Conservation (phyloP, 2,888 invertebrate genomes). For the Dryobota labecula region DNA sequence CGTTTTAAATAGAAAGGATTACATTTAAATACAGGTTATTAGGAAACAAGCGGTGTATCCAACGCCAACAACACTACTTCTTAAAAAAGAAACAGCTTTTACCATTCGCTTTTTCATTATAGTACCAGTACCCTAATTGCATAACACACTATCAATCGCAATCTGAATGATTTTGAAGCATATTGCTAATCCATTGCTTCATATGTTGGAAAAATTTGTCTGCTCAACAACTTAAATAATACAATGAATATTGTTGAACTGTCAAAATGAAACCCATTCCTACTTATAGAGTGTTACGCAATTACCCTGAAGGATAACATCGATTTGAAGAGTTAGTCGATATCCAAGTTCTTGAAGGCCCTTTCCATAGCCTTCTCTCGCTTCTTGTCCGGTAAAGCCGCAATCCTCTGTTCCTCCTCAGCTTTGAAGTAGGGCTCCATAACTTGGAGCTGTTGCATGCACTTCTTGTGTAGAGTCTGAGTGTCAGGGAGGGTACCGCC, state of each 20-base stretch:
- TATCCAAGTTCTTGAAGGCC: conserved; percentile 93
- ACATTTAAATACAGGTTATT: conserved; percentile 25
- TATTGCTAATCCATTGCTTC: too few relatives aligned
- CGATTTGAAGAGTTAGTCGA: conserved; percentile 87
- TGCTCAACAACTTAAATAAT: too few relatives aligned
- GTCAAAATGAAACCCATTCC: too few relatives aligned
- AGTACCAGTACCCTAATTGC: conserved; percentile 28
- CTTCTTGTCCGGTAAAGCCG: conserved; percentile 84
- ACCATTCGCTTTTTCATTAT: conserved; percentile 44
- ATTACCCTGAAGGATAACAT: conserved; percentile 2
- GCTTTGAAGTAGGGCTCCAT: conserved; percentile 83
- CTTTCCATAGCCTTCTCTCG: conserved; percentile 91
- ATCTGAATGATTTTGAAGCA: too few relatives aligned
- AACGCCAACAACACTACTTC: conserved; percentile 34
- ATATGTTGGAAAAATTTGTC: too few relatives aligned
- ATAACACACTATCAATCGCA: too few relatives aligned
- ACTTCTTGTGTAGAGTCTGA: conserved; percentile 83
- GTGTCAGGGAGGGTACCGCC: conserved; percentile 91
- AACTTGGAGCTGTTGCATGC: conserved; percentile 79
- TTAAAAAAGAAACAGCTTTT: conserved; percentile 26
- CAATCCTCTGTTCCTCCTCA: conserved; percentile 84
- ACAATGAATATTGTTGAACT: too few relatives aligned
- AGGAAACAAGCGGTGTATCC: conserved; percentile 16
- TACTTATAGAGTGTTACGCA: background rate
- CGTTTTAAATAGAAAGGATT: conserved; percentile 18